phyloP scores from a whole-genome alignment of 30 jellyfish, hydroid and myxozoan species.

The Chrysaora quinquecirrha region DNA sequence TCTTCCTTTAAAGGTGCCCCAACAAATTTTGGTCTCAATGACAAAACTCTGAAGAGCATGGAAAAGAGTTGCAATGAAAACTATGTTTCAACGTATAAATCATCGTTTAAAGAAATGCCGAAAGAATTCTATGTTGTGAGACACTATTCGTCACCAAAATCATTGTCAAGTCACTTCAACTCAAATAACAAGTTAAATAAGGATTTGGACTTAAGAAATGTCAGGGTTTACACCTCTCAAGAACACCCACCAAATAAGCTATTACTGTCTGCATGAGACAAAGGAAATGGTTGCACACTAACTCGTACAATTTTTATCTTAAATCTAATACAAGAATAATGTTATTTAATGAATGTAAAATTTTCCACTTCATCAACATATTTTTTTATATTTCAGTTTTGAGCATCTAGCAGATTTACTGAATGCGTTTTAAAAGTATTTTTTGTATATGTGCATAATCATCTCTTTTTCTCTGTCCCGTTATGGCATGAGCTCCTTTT shows the following conservation, averaged over 20 bases:
- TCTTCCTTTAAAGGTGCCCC: no score
- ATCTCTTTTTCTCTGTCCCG: no score
- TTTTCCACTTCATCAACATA: no score
- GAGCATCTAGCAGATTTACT: no score
- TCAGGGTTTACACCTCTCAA: constrained; percentile 77
- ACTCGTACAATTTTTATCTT: no score
- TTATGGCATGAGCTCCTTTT: no score
- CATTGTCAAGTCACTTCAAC: constrained; percentile 87
- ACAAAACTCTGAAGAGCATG: constrained; percentile 52
- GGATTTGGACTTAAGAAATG: constrained; percentile 72
- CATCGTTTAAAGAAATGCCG: constrained; percentile 60
- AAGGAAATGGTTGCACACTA: no score
- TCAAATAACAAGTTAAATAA: constrained; percentile 70
- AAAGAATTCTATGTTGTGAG: constrained; percentile 58
- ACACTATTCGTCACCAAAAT: constrained; percentile 81
- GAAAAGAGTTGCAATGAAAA: not conserved
- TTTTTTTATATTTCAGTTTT: no score
- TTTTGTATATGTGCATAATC: no score
- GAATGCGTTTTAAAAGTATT: no score
- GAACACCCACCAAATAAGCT: constrained; percentile 82
- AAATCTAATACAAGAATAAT: no score
- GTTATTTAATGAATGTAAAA: no score
- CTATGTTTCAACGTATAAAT: constrained; percentile 74
- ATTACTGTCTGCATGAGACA: constrained; percentile 16
- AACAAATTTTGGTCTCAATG: constrained; percentile 91